Base-by-base conservation (phyloP, 2,797 vertebrate genomes). In the Selene dorsalis region DNA sequence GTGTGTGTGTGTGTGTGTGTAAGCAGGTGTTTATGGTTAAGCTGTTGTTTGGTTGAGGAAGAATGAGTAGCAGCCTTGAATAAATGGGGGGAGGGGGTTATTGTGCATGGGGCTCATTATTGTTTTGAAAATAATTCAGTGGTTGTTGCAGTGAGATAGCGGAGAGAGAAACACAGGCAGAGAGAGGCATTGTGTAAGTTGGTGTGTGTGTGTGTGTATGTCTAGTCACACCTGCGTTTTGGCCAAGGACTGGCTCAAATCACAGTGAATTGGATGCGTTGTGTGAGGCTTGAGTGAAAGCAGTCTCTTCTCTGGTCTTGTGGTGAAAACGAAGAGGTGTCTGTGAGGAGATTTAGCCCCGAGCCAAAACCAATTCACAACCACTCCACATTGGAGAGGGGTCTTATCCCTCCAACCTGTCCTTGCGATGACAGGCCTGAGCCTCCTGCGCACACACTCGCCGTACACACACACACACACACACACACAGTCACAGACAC, bases 281-380 rank as follows among this genome's bases (percentile, higher is more conserved):
- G 83, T 83, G 88, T 67, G 74, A 41, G 64, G 88, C 83, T 79
- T 75, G 84, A 88, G 83, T 89, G 83, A 87, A 88, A 86, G 84
- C 81, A 61, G 68, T 82, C 82, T 84, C 75, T 80, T 87, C 43
- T 87, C 78, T 80, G 72, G 82, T 87, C 66, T 86, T 84, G 84
- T 77, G 73, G 82, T 87, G 83, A 84, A 87, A 89, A 79, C 77
- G 83, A 88, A 79, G 81, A 87, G 77, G 91, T 90, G 89, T 90
- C 86, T 92, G 87, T 88, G 84, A 90, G 84, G 89, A 91, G 90
- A 91, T 92, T 92, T 91, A 92, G 89, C 89, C 85, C 26, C 3
- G 68, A 88, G 92, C 91, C 90, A 92, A 92, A 92, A 93, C 84
- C 90, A 92, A 91, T 93, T 91, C 91, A 92, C 83, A 92, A 83